These are phyloP conservation scores for Mus pahari DNA, from an alignment of 2,113 vertebrate species.

Conservation along the genomic window DNA sequence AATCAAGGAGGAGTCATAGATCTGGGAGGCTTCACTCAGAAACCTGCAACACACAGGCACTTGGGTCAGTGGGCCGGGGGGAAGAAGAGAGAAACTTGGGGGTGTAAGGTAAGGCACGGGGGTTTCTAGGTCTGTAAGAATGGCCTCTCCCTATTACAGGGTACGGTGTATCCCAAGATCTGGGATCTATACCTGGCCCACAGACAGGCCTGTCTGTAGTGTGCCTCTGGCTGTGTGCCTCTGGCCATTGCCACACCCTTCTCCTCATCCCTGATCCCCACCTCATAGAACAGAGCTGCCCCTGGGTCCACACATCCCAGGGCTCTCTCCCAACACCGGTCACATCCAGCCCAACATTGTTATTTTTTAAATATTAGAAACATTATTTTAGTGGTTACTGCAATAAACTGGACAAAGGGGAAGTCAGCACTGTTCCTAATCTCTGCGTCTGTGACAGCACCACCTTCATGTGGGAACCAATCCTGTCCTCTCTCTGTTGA, in stretches of 20 bases:
- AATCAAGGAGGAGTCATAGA: conserved; percentile 94
- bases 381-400: background rate
- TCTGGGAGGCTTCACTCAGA: conserved; percentile 92
- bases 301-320: background rate
- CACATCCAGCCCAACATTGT: background rate
- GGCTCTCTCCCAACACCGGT: background rate
- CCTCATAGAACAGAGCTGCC: background rate
- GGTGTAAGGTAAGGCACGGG: fast-evolving
- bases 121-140: background rate
- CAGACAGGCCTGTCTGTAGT: background rate
- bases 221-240: background rate
- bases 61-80: conserved; percentile 1
- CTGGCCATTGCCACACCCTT: fast-evolving
- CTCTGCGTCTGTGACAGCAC: background rate
- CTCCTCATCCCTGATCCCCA: background rate
- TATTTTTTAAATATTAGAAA: background rate
- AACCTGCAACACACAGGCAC: conserved; percentile 87
- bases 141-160: background rate
- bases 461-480: background rate
- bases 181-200: background rate
- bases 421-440: background rate
- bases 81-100: fast-evolving
- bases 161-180: fast-evolving
- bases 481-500: background rate
- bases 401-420: background rate